These are phyloP conservation scores for Drosophila cyrtoloma DNA, from an alignment of 2,888 invertebrate species.

Conservation along the genomic window DNA sequence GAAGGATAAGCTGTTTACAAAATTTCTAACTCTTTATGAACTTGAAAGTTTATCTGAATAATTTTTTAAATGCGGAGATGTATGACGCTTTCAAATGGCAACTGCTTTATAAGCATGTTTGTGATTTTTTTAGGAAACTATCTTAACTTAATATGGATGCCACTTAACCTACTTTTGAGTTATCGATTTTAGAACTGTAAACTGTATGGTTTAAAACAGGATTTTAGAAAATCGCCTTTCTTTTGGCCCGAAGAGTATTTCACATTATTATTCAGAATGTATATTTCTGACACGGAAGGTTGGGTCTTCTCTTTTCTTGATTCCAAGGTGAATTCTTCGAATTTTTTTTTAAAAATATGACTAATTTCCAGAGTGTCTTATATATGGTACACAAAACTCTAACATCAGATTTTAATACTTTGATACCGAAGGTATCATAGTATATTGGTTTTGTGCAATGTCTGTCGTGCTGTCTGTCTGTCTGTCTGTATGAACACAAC, in stretches of 20 bases:
- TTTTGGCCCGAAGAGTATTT: background rate
- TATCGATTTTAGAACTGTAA: background rate
- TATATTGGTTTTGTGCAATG: too few relatives aligned
- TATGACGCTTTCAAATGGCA: background rate
- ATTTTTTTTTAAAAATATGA: background rate
- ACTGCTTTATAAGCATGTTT: background rate
- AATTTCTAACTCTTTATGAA: background rate
- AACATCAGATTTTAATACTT: background rate
- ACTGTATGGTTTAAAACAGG: background rate
- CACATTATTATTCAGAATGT: background rate
- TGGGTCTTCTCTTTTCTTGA: background rate
- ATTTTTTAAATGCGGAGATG: background rate
- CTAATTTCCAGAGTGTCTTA: background rate
- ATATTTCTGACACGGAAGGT: background rate
- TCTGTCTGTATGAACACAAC: too few relatives aligned
- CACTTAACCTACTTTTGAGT: background rate
- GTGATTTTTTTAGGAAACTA: background rate
- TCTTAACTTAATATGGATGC: background rate
- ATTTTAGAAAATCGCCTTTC: background rate
- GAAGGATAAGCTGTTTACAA: conserved; percentile 4
- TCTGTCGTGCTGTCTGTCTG: too few relatives aligned
- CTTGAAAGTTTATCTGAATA: background rate
- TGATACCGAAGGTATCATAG: too few relatives aligned
- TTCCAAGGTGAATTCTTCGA: background rate
- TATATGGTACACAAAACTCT: background rate